These are phyloP conservation scores for Macrosteles quadrilineatus DNA, from an alignment of 1,140 invertebrate genomes.

Conservation along the genomic window DNA sequence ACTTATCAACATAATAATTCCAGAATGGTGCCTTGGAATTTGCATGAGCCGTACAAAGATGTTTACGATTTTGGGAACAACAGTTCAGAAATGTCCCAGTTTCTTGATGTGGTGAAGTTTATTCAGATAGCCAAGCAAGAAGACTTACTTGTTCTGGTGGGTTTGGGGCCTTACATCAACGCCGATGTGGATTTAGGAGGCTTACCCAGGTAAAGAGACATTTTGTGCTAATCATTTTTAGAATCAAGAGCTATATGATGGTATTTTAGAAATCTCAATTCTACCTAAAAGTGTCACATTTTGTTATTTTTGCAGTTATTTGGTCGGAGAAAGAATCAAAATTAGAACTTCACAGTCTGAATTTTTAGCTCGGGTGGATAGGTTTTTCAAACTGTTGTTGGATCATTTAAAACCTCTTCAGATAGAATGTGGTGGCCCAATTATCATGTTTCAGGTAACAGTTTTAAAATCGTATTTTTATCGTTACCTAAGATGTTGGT, in stretches of 20 bases:
- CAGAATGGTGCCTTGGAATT: conserved; percentile 40
- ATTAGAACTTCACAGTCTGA: not conserved
- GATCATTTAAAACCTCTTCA: not conserved
- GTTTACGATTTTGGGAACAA: conserved; percentile 34
- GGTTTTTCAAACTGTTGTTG: not conserved
- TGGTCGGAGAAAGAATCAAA: not conserved
- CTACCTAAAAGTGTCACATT: too few relatives aligned
- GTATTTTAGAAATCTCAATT: too few relatives aligned
- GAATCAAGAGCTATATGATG: too few relatives aligned
- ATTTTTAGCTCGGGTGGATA: not conserved
- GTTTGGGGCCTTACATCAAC: conserved; percentile 57
- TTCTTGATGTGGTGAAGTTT: conserved; percentile 47
- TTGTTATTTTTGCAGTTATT: conserved; percentile 1
- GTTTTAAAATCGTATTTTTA: too few relatives aligned
- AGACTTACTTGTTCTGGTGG: conserved; percentile 53
- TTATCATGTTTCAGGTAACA: conserved; percentile 9
- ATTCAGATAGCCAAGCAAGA: conserved; percentile 51
- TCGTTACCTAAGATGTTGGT: too few relatives aligned
- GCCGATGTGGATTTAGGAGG: conserved; percentile 65
- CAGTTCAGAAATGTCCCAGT: conserved; percentile 18
- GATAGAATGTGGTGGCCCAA: not conserved
- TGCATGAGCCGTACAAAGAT: conserved; percentile 38
- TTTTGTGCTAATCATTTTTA: too few relatives aligned
- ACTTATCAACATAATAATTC: conserved; percentile 6
- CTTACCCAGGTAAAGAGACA: conserved; percentile 45